Conservation (phyloP, 2,888 invertebrate species). For the Acleris laterana region DNA sequence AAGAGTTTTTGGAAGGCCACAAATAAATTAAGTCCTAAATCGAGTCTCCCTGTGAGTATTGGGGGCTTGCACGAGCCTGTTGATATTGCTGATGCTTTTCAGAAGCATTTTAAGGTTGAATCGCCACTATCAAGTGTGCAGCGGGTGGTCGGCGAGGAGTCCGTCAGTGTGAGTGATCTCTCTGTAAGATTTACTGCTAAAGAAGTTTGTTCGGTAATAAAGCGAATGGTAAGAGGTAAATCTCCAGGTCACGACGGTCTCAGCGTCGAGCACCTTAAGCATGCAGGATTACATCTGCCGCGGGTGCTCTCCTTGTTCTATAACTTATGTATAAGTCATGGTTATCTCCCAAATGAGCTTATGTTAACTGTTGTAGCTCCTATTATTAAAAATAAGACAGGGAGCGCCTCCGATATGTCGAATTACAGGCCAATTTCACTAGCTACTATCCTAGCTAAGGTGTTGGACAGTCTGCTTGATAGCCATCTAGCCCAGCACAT, state of each 20-base stretch:
- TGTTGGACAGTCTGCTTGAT: slow-evolving; percentile 2
- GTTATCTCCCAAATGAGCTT: slow-evolving; percentile 13
- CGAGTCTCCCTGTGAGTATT: neutral
- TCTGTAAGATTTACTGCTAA: neutral
- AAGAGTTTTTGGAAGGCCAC: neutral
- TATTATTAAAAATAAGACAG: too few species aligned
- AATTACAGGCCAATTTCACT: neutral
- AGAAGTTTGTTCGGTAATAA: neutral
- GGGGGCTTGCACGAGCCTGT: neutral
- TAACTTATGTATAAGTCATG: slow-evolving; percentile 14
- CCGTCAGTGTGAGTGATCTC: neutral
- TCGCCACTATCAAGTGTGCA: neutral
- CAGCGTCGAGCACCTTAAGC: slow-evolving; percentile 1
- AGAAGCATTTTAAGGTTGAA: neutral
- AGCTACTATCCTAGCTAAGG: neutral
- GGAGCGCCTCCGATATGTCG: neutral
- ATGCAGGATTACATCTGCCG: neutral
- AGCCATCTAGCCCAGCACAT: neutral
- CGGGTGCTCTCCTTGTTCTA: neutral
- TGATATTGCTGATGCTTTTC: neutral
- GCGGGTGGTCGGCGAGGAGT: neutral
- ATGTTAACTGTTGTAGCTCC: slow-evolving; percentile 9
- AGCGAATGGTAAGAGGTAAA: neutral
- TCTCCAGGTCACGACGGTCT: neutral
- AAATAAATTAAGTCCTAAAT: neutral